Evolutionary conservation across 2,113 vertebrate species (phyloP), one percentile per base, ranked within the genome.

Genomic region (Pimephales promelas): DNA sequence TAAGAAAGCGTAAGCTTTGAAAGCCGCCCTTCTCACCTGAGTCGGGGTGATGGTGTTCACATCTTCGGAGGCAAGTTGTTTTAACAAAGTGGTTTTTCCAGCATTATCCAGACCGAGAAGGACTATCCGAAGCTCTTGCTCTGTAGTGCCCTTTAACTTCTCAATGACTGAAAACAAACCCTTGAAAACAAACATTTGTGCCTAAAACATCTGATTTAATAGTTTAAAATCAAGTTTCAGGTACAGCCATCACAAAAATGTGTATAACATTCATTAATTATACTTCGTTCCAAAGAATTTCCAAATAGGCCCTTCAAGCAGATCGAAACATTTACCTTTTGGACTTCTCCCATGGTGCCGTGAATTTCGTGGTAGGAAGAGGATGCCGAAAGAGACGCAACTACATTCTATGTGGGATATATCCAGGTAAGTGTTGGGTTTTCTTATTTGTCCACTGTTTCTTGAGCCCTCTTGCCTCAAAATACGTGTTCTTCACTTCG

Each of bases 51-150:
- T 95, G 82, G 94, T 96, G 94, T 93, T 96, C 83, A 96, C 91
- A 57, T 96, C 96, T 87, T 96, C 96, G 0, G 95, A 95, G 0
- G 95, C 96, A 0, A 97, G 91, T 57, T 88, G 87, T 89, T 95
- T 97, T 86, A 97, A 90, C 85, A 97, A 91, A 0, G 95, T 97
- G 61, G 96, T 97, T 89, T 97, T 97, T 16, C 96, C 95, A 0
- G 96, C 96, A 0, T 97, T 97, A 88, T 97, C 96, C 92, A 97
- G 88, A 28, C 96, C 96, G 85, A 97, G 91, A 64, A 97, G 94
- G 45, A 97, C 91, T 10, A 97, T 97, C 86, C 94, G 92, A 86
- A 96, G 92, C 90, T 97, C 95, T 88, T 94, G 92, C 88, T 96
- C 95, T 0, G 91, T 90, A 6, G 93, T 90, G 5, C 95, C 95